Evolutionary conservation across 2,888 invertebrate species (phyloP), one percentile per base, ranked within the genome.

Genomic region (Heliconius sara): DNA sequence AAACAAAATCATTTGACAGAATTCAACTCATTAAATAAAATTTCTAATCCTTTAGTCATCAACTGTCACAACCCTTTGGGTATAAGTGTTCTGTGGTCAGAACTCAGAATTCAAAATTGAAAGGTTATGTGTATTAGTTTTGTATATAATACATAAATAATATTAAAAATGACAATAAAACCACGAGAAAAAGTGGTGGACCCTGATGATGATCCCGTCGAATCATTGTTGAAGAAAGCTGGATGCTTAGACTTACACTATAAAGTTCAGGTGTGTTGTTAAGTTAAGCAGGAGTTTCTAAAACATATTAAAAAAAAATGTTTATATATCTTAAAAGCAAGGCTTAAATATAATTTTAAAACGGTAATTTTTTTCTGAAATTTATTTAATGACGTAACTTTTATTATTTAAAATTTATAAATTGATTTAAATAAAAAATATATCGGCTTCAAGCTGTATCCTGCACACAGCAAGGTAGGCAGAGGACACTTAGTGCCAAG

Each of bases 201-300:
- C 73, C 96, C 96, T 84, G 96, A 96, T 65, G 96, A 97, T 72
- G 99, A 99, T 93, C 98, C 98, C 0, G 97, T 99, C 0, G 99
- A 98, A 87, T 96, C 96, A 82, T 98, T 99, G 98, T 92, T 99
- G 22, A 97, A 97, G 88, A 97, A 97, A 93, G 98, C 99, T 34
- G 99, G 99, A 12, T 99, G 99, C 89, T 96, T 98, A 77, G 96
- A 99, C 85, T 93, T 97, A 79, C 99, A 99, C 94, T 98, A 98
- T 88, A 97, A 98, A 96, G 97, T 99, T 65, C 98, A 98, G 96
- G 98, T 97, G 13, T 43, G 16, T 30, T 65, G 25, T 7, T 10
- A 43, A 43, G 3, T 19, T 68, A 19, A n/a, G 39, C 66, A 27
- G 19, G 7, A 52, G 47, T 47, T 39, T 9, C 39, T 39, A 39